Conservation (phyloP, 2,888 invertebrate species). For the Coenonympha arcania region DNA sequence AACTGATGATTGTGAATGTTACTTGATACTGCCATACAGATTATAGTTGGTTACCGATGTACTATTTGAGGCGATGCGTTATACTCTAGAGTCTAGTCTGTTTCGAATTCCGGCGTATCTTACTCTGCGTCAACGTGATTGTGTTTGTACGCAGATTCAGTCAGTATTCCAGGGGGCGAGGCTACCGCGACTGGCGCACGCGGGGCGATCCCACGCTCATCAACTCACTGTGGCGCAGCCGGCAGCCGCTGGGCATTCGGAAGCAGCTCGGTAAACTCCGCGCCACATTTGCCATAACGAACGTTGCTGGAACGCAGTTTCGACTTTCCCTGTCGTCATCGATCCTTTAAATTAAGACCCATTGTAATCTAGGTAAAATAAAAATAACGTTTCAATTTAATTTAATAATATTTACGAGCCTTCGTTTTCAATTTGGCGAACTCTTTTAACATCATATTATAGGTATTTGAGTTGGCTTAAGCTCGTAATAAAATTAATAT, state of each 20-base stretch:
- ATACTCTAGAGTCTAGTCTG: neutral
- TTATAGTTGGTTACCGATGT: slow-evolving; percentile 37
- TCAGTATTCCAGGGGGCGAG: slow-evolving; percentile 76
- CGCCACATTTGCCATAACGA: neutral
- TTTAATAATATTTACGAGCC: too few species aligned
- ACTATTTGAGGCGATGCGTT: slow-evolving; percentile 16
- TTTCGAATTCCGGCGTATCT: slow-evolving; percentile 11
- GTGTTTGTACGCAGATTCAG: slow-evolving; percentile 69
- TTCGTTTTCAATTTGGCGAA: neutral
- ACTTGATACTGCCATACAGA: slow-evolving; percentile 41
- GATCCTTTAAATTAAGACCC: too few species aligned
- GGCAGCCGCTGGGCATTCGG: slow-evolving; percentile 80
- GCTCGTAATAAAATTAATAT: too few species aligned
- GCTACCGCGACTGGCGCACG: slow-evolving; percentile 80
- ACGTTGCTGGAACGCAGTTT: too few species aligned
- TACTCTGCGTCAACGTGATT: slow-evolving; percentile 27
- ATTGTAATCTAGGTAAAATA: too few species aligned
- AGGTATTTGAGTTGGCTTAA: too few species aligned
- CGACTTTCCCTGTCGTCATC: too few species aligned
- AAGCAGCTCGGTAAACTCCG: slow-evolving; percentile 74
- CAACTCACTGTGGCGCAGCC: slow-evolving; percentile 82
- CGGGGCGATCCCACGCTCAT: slow-evolving; percentile 81
- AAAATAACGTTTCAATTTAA: too few species aligned
- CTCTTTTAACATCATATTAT: neutral
- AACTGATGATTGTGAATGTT: slow-evolving; percentile 28